Base-by-base conservation (phyloP, 2,797 vertebrate genomes). In the Chromobotia macracanthus region DNA sequence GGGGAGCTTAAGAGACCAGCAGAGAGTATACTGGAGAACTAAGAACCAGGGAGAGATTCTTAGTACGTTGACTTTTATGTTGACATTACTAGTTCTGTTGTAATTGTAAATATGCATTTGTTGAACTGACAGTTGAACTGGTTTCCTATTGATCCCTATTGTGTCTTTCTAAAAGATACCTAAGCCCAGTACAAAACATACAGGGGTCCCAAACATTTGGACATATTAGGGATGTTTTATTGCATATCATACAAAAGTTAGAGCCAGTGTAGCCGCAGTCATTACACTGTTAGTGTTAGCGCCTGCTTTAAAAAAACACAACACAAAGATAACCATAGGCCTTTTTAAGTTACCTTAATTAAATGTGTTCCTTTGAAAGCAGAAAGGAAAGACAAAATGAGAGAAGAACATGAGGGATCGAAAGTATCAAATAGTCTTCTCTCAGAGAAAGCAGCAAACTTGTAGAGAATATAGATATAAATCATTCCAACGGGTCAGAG, bases 41-140 rank as follows among this genome's bases (percentile, higher is more conserved):
- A 67, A 55, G 53, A 68, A 77, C 13, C 10, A 61, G 15, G 19
- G 48, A 31, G 15, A 35, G n/a, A 10, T 31, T 46, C 23, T 77
- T 7, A 35, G n/a, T 38, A 16, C 63, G 44, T 70, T 70, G n/a
- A 70, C 46, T 50, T 48, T n/a, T n/a, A n/a, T n/a, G n/a, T n/a
- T 10, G 18, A 18, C 21, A 70, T 58, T 71, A 41, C 19, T 15
- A n/a, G 72, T 63, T 44, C 16, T 65, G 41, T 68, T 55, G 44
- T 70, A 48, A 56, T 75, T 79, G 63, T 79, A 71, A 82, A 79
- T 70, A 74, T 61, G 23, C 28, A 10, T 60, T 25, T 51, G 28
- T 56, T 81, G 41, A 61, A n/a, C n/a, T n/a, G 66, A 66, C 55
- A 81, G 72, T 55, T 79, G 31, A 75, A 70, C 67, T 63, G 12